Evolutionary conservation across 2,797 vertebrate genomes (phyloP).

Genomic region (Loris lydekkerianus): DNA sequence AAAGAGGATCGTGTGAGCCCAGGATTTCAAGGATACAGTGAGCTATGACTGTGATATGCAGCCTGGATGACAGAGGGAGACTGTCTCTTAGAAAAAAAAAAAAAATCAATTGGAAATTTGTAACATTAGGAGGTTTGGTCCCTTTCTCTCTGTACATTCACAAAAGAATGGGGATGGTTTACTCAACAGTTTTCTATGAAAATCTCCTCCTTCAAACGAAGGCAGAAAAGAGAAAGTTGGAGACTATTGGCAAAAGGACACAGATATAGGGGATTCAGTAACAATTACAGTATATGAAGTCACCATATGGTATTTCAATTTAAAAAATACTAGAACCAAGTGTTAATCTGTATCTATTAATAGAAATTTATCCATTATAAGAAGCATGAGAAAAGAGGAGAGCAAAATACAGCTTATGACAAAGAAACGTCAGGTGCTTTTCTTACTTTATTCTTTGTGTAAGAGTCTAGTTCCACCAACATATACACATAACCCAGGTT

Average conservation of each 20-base stretch:
- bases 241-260: neutral
- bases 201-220: neutral
- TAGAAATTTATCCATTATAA: neutral
- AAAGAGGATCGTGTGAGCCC: no score
- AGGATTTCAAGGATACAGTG: no score
- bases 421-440: constrained; percentile 10
- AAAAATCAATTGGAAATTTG: neutral
- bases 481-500: neutral
- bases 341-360: neutral
- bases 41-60: no score
- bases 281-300: neutral
- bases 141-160: neutral
- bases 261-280: neutral
- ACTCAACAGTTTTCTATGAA: neutral
- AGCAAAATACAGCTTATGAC: neutral
- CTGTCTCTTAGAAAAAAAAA: no score
- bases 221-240: neutral
- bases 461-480: neutral
- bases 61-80: no score
- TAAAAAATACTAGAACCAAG: constrained; percentile 21
- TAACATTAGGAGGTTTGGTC: neutral
- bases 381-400: accelerated
- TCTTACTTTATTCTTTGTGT: neutral
- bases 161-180: neutral
- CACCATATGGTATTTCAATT: neutral